Percentiles rank a stretch among this genome's conserved stretches.
These are phyloP conservation scores for Plutomurus gul DNA, from an alignment of 1,140 invertebrate genomes.

Conservation along the genomic window DNA sequence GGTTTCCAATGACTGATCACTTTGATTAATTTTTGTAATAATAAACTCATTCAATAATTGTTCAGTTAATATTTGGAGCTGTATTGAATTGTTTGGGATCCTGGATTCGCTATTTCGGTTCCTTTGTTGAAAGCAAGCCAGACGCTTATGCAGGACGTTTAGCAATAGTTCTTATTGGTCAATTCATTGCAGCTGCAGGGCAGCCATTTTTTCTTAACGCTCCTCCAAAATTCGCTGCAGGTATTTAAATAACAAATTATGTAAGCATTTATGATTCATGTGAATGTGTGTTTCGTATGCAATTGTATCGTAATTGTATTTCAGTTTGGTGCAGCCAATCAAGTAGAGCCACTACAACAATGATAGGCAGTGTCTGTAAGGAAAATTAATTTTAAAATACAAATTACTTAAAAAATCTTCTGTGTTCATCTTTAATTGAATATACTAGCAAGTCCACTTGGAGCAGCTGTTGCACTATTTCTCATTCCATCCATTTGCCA, in stretches of 20 bases:
- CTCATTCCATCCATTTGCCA: neutral
- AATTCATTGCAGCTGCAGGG: constrained; percentile 28
- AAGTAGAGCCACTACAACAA: constrained; percentile 21
- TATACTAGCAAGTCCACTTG: neutral
- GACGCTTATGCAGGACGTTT: neutral
- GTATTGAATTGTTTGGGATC: neutral
- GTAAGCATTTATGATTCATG: too few species aligned
- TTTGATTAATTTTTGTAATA: neutral
- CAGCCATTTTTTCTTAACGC: constrained; percentile 32
- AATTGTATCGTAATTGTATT: too few species aligned
- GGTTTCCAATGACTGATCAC: too few species aligned
- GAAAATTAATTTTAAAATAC: neutral
- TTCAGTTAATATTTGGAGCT: constrained; percentile 30
- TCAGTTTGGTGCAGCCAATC: constrained; percentile 25
- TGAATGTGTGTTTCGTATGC: too few species aligned
- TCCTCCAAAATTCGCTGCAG: constrained; percentile 27
- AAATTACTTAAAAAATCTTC: neutral
- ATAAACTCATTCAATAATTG: neutral
- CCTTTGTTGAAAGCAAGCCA: neutral
- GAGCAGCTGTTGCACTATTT: neutral
- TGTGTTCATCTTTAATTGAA: neutral
- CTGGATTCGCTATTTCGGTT: neutral
- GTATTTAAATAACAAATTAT: too few species aligned
- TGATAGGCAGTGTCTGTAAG: constrained; percentile 29
- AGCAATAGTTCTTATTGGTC: neutral